Evolutionary conservation across 2,888 invertebrate genomes (phyloP).

Genomic region (Netelia fuscicornis): DNA sequence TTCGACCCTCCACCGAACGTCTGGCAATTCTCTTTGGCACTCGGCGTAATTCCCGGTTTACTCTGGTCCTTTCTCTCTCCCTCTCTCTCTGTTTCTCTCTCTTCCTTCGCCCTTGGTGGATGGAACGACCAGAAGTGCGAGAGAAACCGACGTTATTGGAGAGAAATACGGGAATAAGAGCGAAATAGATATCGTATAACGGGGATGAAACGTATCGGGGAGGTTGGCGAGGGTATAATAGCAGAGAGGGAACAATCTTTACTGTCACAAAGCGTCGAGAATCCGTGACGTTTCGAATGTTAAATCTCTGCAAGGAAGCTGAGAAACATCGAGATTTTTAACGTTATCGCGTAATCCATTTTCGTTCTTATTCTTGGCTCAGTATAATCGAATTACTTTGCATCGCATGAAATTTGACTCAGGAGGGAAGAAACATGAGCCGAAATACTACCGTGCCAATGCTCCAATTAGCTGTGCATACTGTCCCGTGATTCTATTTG

Average conservation of each 20-base stretch:
- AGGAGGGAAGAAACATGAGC: background rate
- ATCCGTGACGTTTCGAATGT: conserved; percentile 19
- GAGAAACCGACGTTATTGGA: conserved; percentile 7
- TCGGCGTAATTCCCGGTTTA: conserved; percentile 68
- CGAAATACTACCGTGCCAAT: background rate
- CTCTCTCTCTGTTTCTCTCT: no score
- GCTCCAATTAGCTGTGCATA: conserved; percentile 3
- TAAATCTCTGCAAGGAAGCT: conserved; percentile 15
- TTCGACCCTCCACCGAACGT: conserved; percentile 47
- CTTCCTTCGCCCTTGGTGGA: conserved; percentile 31
- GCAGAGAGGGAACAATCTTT: conserved; percentile 10
- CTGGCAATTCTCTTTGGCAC: conserved; percentile 69
- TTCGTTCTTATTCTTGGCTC: background rate
- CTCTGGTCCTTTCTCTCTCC: conserved; percentile 32
- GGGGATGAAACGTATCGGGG: conserved; percentile 23
- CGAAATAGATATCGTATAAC: conserved; percentile 10
- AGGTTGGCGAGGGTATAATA: conserved; percentile 8
- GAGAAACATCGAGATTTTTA: conserved; percentile 23
- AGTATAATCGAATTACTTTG: background rate
- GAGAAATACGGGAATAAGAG: conserved; percentile 21
- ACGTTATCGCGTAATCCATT: background rate
- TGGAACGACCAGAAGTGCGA: conserved; percentile 43
- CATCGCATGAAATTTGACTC: background rate
- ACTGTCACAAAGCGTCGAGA: conserved; percentile 23
- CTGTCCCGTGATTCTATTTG: background rate